Evolutionary conservation across 2,113 vertebrate species (phyloP).

Genomic region (Chloroceryle aenea): DNA sequence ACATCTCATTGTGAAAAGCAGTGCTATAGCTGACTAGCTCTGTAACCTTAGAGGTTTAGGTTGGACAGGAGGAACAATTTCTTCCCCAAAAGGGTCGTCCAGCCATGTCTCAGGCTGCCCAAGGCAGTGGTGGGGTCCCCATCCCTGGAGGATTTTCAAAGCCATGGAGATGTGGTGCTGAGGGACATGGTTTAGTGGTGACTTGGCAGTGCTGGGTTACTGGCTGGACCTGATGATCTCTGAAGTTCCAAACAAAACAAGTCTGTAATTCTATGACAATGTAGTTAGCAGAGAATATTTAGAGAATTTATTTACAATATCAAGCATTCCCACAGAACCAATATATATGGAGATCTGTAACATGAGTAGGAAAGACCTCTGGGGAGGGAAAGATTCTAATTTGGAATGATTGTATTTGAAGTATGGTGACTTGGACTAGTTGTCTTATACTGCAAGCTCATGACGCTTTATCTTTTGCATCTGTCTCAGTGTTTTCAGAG

Average conservation of each 20-base stretch:
- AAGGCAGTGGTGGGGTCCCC: neutral
- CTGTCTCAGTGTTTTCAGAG: neutral
- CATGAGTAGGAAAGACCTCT: neutral
- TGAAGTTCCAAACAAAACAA: neutral
- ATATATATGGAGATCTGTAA: neutral
- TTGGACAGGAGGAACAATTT: neutral
- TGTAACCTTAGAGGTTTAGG: neutral
- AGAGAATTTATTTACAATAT: neutral
- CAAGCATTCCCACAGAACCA: neutral
- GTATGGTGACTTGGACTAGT: neutral
- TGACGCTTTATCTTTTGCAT: neutral
- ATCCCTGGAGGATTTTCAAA: neutral
- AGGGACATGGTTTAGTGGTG: neutral
- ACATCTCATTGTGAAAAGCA: neutral
- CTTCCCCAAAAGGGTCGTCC: neutral
- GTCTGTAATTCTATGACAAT: neutral
- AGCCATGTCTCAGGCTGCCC: neutral
- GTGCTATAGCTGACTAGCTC: neutral
- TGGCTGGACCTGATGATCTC: fast-evolving
- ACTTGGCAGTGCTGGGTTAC: neutral
- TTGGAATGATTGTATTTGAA: neutral
- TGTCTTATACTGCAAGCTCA: neutral
- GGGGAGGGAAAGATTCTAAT: neutral
- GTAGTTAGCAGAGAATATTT: neutral
- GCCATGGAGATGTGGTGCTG: fast-evolving